Evolutionary conservation across 2,888 invertebrate genomes (phyloP).

Genomic region (Eilema caniola): DNA sequence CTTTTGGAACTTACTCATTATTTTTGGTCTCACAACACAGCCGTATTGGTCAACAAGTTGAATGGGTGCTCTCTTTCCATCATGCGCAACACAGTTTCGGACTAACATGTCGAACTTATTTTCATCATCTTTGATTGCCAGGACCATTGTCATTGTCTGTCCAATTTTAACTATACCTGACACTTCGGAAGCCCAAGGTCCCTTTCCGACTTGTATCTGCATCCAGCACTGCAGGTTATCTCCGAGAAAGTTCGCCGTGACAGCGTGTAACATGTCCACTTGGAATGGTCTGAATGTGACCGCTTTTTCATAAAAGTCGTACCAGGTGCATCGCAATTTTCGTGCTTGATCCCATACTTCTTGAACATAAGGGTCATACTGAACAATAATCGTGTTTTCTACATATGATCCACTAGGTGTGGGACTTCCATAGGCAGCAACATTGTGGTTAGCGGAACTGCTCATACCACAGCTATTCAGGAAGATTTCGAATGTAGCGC

Average conservation of each 20-base stretch:
- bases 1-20: constrained; percentile 98
- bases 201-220: constrained; percentile 98
- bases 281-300: constrained; percentile 98
- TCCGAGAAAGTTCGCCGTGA: constrained; percentile 97
- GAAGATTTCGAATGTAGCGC: constrained; percentile 97
- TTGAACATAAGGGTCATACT: constrained; percentile 97
- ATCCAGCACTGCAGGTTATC: constrained; percentile 99
- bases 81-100: constrained; percentile 97
- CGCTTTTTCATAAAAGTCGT: constrained; percentile 98
- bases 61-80: constrained; percentile 97
- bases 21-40: constrained; percentile 97
- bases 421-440: constrained; percentile 93
- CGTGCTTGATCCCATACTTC: constrained; percentile 98
- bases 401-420: constrained; percentile 97
- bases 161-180: constrained; percentile 98
- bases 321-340: constrained; percentile 97
- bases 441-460: constrained; percentile 96
- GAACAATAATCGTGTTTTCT: constrained; percentile 97
- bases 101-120: constrained; percentile 98
- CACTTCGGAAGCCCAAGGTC: constrained; percentile 98
- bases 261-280: constrained; percentile 98
- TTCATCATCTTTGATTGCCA: constrained; percentile 98
- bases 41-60: constrained; percentile 97
- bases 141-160: constrained; percentile 98
- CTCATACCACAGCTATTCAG: constrained; percentile 97